These are phyloP conservation scores for Schizothorax lantsangensis DNA, from an alignment of 2,797 vertebrate species.

Conservation along the genomic window DNA sequence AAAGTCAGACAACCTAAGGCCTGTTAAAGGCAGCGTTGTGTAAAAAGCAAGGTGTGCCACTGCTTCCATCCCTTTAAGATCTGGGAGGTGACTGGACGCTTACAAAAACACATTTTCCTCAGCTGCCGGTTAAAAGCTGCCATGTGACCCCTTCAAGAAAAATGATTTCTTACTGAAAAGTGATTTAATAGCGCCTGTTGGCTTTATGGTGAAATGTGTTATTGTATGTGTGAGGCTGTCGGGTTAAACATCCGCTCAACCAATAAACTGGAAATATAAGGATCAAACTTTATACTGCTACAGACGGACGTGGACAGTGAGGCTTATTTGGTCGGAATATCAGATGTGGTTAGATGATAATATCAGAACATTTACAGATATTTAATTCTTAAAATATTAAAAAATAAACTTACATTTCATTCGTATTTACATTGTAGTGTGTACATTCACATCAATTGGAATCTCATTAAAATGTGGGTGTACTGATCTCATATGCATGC, in stretches of 20 bases:
- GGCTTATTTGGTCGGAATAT: constrained; percentile 21
- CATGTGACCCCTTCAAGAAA: constrained; percentile 28
- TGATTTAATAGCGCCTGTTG: background rate
- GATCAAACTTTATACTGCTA: background rate
- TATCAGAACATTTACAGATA: constrained; percentile 7
- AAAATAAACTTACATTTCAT: constrained; percentile 73
- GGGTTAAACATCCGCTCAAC: constrained; percentile 60
- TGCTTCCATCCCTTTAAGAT: constrained; percentile 2
- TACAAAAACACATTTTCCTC: constrained; percentile 18
- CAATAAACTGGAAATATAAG: constrained; percentile 19
- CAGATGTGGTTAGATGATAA: background rate
- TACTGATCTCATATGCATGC: constrained; percentile 25
- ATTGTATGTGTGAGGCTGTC: constrained; percentile 52
- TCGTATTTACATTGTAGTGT: constrained; percentile 60
- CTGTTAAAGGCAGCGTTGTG: constrained; percentile 32
- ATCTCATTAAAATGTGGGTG: constrained; percentile 23
- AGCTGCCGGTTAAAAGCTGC: constrained; percentile 61
- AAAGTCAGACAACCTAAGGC: constrained; percentile 33
- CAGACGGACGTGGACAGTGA: background rate
- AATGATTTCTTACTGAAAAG: background rate
- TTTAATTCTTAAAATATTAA: constrained; percentile 46
- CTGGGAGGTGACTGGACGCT: constrained; percentile 20
- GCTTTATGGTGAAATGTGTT: constrained; percentile 20
- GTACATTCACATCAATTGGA: constrained; percentile 55
- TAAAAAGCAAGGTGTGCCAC: constrained; percentile 28